A percentile compares a stretch with the other conserved stretches of the same genome.
Evolutionary conservation across 2,797 vertebrate species (phyloP).

Genomic region (Loris lydekkerianus): DNA sequence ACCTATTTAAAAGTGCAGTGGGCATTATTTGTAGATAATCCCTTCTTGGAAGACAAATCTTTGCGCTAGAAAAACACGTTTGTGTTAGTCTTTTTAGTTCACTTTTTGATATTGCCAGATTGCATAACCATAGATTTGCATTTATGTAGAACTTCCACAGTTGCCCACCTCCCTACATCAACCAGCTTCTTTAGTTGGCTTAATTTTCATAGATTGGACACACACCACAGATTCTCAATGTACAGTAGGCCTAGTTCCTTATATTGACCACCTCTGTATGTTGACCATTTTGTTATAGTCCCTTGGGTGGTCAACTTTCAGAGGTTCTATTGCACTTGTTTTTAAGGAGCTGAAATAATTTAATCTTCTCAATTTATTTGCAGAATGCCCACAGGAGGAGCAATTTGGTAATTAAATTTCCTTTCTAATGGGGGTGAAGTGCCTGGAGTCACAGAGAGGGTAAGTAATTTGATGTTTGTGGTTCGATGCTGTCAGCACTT

Average conservation of each 20-base stretch:
- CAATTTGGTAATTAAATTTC: background rate
- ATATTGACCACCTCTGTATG: no score
- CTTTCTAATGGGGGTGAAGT: background rate
- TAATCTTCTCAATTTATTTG: slow-evolving; percentile 21
- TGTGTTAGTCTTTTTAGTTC: slow-evolving; percentile 18
- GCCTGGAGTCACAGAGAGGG: background rate
- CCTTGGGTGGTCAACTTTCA: no score
- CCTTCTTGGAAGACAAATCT: background rate
- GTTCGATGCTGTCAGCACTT: background rate
- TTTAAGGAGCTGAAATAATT: slow-evolving; percentile 44
- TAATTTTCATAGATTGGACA: no score
- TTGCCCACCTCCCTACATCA: no score
- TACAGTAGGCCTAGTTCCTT: no score
- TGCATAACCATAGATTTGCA: background rate
- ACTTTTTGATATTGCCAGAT: background rate
- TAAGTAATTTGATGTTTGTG: background rate
- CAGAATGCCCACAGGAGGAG: slow-evolving; percentile 1
- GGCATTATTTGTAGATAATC: background rate
- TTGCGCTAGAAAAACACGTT: slow-evolving; percentile 25
- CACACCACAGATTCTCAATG: no score
- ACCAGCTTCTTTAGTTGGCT: no score
- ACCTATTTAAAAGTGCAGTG: background rate
- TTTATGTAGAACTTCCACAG: background rate
- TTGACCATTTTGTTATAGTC: no score
- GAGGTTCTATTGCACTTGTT: background rate